Percentiles rank a stretch among this genome's conserved stretches.
phyloP scores from a whole-genome alignment of 2,797 vertebrate species.

The Sparidentex hasta region DNA sequence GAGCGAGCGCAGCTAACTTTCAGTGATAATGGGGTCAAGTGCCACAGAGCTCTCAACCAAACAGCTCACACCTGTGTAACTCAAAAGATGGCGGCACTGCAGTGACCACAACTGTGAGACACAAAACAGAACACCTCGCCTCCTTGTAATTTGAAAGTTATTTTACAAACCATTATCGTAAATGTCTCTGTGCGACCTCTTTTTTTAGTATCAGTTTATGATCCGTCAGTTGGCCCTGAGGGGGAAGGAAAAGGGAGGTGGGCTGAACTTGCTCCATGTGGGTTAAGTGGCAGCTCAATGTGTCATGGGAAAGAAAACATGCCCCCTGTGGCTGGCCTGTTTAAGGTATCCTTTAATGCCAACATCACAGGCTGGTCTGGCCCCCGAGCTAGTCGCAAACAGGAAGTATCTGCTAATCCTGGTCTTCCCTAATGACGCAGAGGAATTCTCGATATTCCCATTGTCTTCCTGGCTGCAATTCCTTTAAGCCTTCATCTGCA shows the following conservation, averaged over 20 bases:
- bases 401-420: conserved; percentile 81
- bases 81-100: conserved; percentile 46
- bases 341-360: conserved; percentile 76
- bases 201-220: conserved; percentile 78
- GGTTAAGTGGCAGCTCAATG: conserved; percentile 79
- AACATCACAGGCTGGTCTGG: conserved; percentile 72
- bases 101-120: conserved; percentile 60
- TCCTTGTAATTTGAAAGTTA: conserved; percentile 76
- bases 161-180: conserved; percentile 78
- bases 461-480: conserved; percentile 71
- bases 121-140: conserved; percentile 71
- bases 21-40: conserved; percentile 65
- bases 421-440: conserved; percentile 73
- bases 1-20: conserved; percentile 47
- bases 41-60: conserved; percentile 58
- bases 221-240: conserved; percentile 47
- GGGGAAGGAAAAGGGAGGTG: conserved; percentile 10
- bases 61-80: conserved; percentile 76
- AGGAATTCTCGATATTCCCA: conserved; percentile 73
- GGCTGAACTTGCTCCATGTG: conserved; percentile 42
- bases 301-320: conserved; percentile 83
- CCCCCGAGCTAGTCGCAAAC: conserved; percentile 69
- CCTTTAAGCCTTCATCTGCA: conserved; percentile 34
- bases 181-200: conserved; percentile 64
- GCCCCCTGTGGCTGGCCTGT: conserved; percentile 63